Percentiles rank a stretch among this genome's conserved stretches.
Conservation (phyloP, 23 tunicate genomes). For the Trididemnum miniatum region DNA sequence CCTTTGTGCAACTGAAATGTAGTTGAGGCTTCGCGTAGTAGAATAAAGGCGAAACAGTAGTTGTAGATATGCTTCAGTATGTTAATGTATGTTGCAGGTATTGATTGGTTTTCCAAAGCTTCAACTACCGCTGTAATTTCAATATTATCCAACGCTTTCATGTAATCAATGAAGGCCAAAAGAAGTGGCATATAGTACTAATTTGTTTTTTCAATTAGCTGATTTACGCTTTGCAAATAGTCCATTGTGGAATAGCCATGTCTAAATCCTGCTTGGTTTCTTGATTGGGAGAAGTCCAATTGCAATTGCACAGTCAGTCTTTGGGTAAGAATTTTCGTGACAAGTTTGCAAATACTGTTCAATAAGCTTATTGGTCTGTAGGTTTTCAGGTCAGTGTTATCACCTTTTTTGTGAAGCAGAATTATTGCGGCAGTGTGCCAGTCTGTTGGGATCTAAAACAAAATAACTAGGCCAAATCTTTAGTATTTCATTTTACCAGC, state of each 20-base stretch:
- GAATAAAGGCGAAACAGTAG: not conserved
- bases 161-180: not conserved
- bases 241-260: not conserved
- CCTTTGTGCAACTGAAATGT: not conserved
- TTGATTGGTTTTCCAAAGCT: slow-evolving; percentile 12
- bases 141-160: not conserved
- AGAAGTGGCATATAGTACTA: not conserved
- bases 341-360: not conserved
- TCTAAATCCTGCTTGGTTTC: slow-evolving; percentile 1
- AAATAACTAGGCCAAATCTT: too few relatives aligned
- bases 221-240: not conserved
- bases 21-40: not conserved
- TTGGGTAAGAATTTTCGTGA: slow-evolving; percentile 4
- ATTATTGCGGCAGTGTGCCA: slow-evolving; percentile 7
- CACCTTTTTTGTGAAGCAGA: not conserved
- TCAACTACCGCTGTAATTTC: not conserved
- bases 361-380: not conserved
- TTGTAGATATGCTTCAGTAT: not conserved
- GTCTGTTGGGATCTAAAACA: not conserved
- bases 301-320: not conserved
- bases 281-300: not conserved
- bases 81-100: not conserved
- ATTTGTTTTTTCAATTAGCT: not conserved
- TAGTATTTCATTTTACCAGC: too few relatives aligned
- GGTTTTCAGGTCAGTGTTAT: not conserved